Conservation (phyloP, 2,888 invertebrate species). For the Crioceris asparagi region DNA sequence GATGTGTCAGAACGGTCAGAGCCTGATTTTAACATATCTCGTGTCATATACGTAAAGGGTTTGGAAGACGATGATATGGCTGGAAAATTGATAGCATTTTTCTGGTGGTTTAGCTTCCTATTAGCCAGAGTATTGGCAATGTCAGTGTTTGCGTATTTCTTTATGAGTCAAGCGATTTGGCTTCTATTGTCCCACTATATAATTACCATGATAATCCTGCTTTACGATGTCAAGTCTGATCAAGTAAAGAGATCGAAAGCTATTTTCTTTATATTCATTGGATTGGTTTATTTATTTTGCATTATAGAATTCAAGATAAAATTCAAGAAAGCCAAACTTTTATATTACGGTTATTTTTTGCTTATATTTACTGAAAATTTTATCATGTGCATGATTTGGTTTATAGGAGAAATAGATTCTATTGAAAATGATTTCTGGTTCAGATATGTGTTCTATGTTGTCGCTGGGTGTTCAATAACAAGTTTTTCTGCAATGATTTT, state of each 20-base stretch:
- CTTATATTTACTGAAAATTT: conserved; percentile 57
- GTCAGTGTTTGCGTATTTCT: conserved; percentile 58
- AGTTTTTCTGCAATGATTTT: conserved; percentile 51
- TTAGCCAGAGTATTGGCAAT: conserved; percentile 60
- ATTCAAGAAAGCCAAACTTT: conserved; percentile 59
- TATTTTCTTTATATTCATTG: conserved; percentile 58
- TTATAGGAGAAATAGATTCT: conserved; percentile 44
- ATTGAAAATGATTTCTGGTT: conserved; percentile 54
- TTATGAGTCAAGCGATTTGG: conserved; percentile 49
- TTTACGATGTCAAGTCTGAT: conserved; percentile 50
- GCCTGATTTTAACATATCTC: conserved; percentile 34
- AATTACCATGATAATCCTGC: conserved; percentile 52
- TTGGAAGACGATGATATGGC: conserved; percentile 65
- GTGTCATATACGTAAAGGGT: conserved; percentile 42
- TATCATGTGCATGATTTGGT: conserved; percentile 62
- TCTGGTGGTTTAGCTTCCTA: conserved; percentile 71
- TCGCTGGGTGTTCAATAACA: conserved; percentile 47
- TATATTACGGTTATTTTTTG: conserved; percentile 57
- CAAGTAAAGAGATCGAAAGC: conserved; percentile 34
- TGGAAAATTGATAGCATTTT: conserved; percentile 54
- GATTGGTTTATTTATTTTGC: conserved; percentile 63
- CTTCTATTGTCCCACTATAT: conserved; percentile 52
- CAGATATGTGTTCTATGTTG: conserved; percentile 50
- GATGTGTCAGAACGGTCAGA: conserved; percentile 15
- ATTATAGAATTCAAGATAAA: conserved; percentile 70